phyloP scores from a whole-genome alignment of 1,140 invertebrate species.

The Phymorhynchus buccinoides region DNA sequence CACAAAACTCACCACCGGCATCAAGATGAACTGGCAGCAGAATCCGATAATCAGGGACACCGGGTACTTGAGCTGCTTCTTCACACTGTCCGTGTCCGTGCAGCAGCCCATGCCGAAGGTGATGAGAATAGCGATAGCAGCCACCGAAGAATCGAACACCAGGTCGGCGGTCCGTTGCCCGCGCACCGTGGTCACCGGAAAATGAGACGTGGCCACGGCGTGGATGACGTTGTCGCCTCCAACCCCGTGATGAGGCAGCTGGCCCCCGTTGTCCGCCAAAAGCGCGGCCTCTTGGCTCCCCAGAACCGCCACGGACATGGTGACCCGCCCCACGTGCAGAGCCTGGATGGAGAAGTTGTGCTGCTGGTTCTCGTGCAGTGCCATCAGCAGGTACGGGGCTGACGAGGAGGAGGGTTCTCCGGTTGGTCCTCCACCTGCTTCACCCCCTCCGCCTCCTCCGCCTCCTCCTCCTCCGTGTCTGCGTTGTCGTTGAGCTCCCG shows the following conservation, averaged over 20 bases:
- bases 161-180: slow-evolving; percentile 65
- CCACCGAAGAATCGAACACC: slow-evolving; percentile 66
- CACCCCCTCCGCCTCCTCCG: neutral
- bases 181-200: slow-evolving; percentile 54
- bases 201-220: slow-evolving; percentile 54
- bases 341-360: slow-evolving; percentile 67
- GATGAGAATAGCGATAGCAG: slow-evolving; percentile 69
- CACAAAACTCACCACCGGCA: slow-evolving; percentile 68
- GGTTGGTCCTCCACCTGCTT: neutral
- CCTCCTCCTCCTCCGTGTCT: neutral
- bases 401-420: neutral
- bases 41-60: slow-evolving; percentile 65
- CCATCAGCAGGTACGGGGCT: slow-evolving; percentile 51
- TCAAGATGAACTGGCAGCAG: slow-evolving; percentile 68
- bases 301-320: slow-evolving; percentile 63
- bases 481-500: too few species aligned
- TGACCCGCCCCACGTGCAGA: slow-evolving; percentile 64
- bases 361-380: slow-evolving; percentile 54
- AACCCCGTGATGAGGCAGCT: neutral
- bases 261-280: slow-evolving; percentile 36
- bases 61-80: slow-evolving; percentile 66
- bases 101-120: slow-evolving; percentile 71
- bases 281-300: slow-evolving; percentile 41
- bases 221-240: slow-evolving; percentile 41
- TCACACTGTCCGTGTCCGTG: slow-evolving; percentile 65